These are phyloP conservation scores for Philereme transversata DNA, from an alignment of 2,888 invertebrate genomes.

Conservation along the genomic window DNA sequence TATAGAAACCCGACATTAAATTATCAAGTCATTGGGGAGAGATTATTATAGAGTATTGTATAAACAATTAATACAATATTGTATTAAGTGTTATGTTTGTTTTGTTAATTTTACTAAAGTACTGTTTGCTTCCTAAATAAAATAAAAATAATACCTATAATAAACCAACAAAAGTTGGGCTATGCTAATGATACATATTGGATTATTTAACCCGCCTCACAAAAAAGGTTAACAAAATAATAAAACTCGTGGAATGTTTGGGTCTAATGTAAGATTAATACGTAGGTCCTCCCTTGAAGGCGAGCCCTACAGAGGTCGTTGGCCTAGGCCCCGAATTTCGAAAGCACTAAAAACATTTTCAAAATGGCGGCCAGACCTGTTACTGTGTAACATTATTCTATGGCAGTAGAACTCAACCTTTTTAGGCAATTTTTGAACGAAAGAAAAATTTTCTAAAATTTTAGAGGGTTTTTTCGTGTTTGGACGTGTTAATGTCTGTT, in stretches of 20 bases:
- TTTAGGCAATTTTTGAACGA: constrained; percentile 13
- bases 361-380: constrained; percentile 81
- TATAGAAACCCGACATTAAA: too few species aligned
- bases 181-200: too few species aligned
- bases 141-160: too few species aligned
- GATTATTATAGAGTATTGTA: too few species aligned
- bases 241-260: neutral
- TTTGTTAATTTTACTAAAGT: too few species aligned
- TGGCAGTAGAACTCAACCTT: constrained; percentile 69
- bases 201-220: too few species aligned
- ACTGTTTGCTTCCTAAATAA: too few species aligned
- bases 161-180: too few species aligned
- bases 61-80: too few species aligned
- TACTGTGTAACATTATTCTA: constrained; percentile 83
- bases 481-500: constrained; percentile 32
- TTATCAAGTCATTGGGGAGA: too few species aligned
- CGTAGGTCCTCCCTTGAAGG: constrained; percentile 34
- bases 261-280: constrained; percentile 12
- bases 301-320: constrained; percentile 68
- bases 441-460: constrained; percentile 47
- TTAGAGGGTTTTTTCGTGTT: constrained; percentile 40
- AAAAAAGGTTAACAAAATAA: neutral
- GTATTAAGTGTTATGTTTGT: too few species aligned
- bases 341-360: constrained; percentile 80
- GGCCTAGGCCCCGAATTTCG: constrained; percentile 83